These are phyloP conservation scores for Pteronura brasiliensis DNA, from an alignment of 2,113 vertebrate genomes.

Conservation along the genomic window DNA sequence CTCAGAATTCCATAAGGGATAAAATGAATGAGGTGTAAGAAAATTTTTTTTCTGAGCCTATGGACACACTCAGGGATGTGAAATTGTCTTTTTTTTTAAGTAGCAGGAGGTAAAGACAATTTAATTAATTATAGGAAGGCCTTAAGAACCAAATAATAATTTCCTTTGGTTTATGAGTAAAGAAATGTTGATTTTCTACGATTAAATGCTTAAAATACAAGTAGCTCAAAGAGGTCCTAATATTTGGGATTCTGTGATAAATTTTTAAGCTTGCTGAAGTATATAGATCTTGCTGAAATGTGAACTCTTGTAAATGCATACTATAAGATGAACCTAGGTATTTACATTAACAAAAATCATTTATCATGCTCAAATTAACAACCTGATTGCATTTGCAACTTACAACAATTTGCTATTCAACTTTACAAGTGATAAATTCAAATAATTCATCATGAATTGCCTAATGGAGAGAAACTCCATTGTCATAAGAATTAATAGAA, in stretches of 20 bases:
- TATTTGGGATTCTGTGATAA: neutral
- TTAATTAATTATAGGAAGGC: neutral
- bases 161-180: neutral
- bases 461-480: slow-evolving; percentile 43
- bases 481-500: neutral
- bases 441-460: neutral
- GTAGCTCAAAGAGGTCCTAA: neutral
- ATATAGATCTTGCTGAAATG: neutral
- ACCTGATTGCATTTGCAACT: slow-evolving; percentile 9
- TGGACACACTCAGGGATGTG: neutral
- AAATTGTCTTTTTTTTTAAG: neutral
- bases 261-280: neutral
- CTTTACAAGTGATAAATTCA: slow-evolving; percentile 26
- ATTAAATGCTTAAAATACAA: neutral
- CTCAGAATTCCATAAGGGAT: neutral
- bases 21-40: neutral
- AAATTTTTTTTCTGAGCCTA: neutral
- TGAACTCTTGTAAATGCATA: no score
- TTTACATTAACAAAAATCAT: neutral
- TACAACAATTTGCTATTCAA: neutral
- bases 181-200: neutral
- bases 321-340: neutral
- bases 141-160: neutral
- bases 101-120: neutral
- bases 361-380: neutral